Base-by-base conservation (phyloP, 2,113 vertebrate genomes). In the Jacana jacana region DNA sequence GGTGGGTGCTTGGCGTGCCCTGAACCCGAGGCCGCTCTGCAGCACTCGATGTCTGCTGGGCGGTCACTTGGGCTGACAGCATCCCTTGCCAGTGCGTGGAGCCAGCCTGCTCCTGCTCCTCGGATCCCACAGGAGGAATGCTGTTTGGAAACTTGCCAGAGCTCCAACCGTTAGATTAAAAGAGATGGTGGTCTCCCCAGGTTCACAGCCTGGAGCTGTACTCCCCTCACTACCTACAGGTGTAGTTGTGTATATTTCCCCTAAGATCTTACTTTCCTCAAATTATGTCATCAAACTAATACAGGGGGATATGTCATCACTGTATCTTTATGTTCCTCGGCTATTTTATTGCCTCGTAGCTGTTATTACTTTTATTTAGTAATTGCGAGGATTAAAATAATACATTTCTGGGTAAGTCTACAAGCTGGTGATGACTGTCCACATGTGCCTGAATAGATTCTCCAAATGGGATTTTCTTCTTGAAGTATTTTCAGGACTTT, bases 321-420 rank as follows among this genome's bases (percentile, higher is more conserved):
- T 72, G 1, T 8, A 25, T 91, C 72, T 79, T 35, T 78, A 33
- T 46, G 33, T 69, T 85, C n/a, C 42, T 11, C 8, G 9, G 58
- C 82, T 79, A 54, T 58, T 73, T 83, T 89, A 66, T 71, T 89
- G 81, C 79, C 89, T 72, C 1, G 4, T 75, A 58, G 78, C 78
- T 77, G 46, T 55, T 87, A 77, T 93, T 77, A 83, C 60, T 95
- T 86, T 81, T 75, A 87, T 96, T 94, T 60, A 94, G 75, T 93
- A 90, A 91, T 81, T 37, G 89, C 68, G 40, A 35, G 82, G 70
- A 86, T 63, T 77, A 42, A 93, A 94, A 72, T 42, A 69, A 81
- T 60, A 2, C 16, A 17, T 55, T 91, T 82, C 88, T 79, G 69
- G 42, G 11, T 80, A 12, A 22, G 28, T 63, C 69, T 55, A 4